Evolutionary conservation across 2,797 vertebrate genomes (phyloP).

Genomic region (Pelobates cultripes): DNA sequence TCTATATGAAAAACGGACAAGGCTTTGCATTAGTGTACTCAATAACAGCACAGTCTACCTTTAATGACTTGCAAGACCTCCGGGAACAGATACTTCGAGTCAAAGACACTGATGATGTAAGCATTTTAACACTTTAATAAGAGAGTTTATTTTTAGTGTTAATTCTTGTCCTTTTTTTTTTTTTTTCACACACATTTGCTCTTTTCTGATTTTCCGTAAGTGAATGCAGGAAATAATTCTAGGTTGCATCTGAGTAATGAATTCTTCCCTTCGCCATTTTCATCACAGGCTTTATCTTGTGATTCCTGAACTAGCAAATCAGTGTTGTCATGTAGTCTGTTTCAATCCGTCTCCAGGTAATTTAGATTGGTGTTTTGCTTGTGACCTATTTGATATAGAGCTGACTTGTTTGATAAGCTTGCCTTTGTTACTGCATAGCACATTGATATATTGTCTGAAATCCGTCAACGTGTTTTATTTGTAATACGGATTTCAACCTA

Average conservation of each 20-base stretch:
- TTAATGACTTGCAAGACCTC: constrained; percentile 93
- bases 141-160: background rate
- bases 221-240: background rate
- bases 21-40: constrained; percentile 95
- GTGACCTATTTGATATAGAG: constrained; percentile 6
- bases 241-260: background rate
- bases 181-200: background rate
- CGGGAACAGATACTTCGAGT: constrained; percentile 94
- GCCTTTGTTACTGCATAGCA: constrained; percentile 4
- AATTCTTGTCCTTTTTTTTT: background rate
- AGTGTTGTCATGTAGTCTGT: constrained; percentile 20
- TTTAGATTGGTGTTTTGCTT: background rate
- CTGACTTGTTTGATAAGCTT: background rate
- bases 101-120: constrained; percentile 91
- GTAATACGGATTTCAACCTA: too few species aligned
- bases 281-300: constrained; percentile 2
- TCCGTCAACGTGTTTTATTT: too few species aligned
- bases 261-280: background rate
- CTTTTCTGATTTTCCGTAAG: background rate
- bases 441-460: too few species aligned
- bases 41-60: constrained; percentile 95
- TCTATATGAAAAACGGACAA: constrained; percentile 97
- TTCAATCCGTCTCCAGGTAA: background rate
- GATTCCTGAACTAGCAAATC: background rate
- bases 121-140: constrained; percentile 45